Percentiles rank a stretch among this genome's conserved stretches.
Evolutionary conservation across 2,797 vertebrate species (phyloP).

Genomic region (Enteromius trimaculatus): DNA sequence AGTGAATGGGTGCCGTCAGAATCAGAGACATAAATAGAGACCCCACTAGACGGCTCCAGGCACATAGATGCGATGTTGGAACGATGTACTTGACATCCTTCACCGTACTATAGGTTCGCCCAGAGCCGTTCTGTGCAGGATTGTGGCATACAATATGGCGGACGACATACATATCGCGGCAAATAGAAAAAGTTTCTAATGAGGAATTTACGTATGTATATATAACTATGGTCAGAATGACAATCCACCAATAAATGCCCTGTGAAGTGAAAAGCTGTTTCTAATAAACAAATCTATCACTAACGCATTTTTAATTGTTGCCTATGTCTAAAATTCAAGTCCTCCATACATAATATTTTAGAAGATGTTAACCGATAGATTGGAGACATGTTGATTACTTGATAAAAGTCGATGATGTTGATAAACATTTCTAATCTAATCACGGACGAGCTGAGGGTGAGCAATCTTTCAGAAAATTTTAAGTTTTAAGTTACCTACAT

Average conservation of each 20-base stretch:
- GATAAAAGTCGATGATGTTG: no score
- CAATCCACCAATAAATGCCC: background rate
- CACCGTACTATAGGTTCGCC: no score
- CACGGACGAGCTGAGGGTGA: background rate
- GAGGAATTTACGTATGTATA: no score
- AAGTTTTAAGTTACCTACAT: background rate
- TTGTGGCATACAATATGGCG: no score
- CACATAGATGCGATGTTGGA: no score
- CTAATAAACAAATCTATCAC: background rate
- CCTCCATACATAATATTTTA: background rate
- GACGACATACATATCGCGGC: no score
- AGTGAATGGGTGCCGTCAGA: constrained; percentile 7
- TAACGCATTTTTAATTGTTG: background rate
- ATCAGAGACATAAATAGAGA: no score
- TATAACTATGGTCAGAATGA: no score
- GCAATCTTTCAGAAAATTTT: background rate
- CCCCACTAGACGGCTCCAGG: no score
- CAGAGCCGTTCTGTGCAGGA: no score
- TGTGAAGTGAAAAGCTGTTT: background rate
- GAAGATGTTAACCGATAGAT: background rate
- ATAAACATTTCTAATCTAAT: background rate
- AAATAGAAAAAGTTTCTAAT: no score
- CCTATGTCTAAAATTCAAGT: background rate
- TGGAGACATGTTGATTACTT: background rate
- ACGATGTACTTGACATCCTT: no score